Conservation (phyloP, 2,888 invertebrate genomes). For the Crocallis elinguaria region DNA sequence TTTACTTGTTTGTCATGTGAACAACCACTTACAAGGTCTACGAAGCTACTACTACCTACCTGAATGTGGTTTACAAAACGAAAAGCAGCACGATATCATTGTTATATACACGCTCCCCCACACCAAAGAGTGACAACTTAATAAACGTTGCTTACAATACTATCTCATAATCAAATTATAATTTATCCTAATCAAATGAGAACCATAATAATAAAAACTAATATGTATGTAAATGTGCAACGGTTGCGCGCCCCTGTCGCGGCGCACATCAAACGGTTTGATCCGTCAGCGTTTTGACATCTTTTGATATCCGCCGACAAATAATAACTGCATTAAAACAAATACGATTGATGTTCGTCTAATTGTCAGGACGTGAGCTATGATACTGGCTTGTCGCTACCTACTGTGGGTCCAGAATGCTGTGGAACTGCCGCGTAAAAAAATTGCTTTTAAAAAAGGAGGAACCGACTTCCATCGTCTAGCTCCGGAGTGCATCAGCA, state of each 20-base stretch:
- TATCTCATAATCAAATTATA: constrained; percentile 27
- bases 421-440: too few relatives aligned
- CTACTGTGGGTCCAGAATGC: too few relatives aligned
- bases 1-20: too few relatives aligned
- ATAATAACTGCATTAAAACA: constrained; percentile 68
- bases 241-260: constrained; percentile 66
- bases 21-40: too few relatives aligned
- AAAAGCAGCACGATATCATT: neutral
- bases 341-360: constrained; percentile 20
- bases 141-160: constrained; percentile 18
- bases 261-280: constrained; percentile 64
- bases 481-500: too few relatives aligned
- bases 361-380: constrained; percentile 10
- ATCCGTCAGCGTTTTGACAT: constrained; percentile 78
- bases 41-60: too few relatives aligned
- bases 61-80: neutral
- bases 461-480: too few relatives aligned
- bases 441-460: too few relatives aligned
- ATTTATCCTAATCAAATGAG: constrained; percentile 22
- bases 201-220: constrained; percentile 46
- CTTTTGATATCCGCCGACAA: constrained; percentile 81
- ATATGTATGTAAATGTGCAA: constrained; percentile 70
- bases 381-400: neutral
- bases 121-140: constrained; percentile 18
- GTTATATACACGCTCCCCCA: neutral